These are phyloP conservation scores for Muscicapa comitata DNA, from an alignment of 2,797 vertebrate species.

Conservation along the genomic window DNA sequence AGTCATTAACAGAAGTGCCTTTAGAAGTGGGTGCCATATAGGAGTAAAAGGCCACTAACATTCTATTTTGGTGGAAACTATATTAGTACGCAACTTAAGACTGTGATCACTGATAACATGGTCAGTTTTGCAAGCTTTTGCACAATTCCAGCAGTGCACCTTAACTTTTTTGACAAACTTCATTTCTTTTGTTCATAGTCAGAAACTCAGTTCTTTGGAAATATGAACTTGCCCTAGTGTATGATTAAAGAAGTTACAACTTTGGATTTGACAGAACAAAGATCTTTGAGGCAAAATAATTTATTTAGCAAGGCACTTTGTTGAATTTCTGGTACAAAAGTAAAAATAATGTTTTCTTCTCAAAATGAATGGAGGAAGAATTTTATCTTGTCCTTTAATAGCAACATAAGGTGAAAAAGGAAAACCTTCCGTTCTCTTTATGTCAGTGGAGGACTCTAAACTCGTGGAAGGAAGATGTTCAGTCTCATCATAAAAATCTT, in stretches of 20 bases:
- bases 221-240: not conserved
- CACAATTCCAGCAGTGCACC: not conserved
- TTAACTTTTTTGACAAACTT: not conserved
- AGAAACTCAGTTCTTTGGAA: not conserved
- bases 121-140: not conserved
- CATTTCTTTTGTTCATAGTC: not conserved
- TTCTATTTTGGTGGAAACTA: not conserved
- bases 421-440: not conserved
- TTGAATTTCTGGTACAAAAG: not conserved
- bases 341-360: not conserved
- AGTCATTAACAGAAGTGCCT: constrained; percentile 38
- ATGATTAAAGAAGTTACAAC: not conserved
- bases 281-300: not conserved
- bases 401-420: not conserved
- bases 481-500: not conserved
- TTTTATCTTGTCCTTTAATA: not conserved
- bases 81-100: not conserved
- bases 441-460: not conserved
- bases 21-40: not conserved
- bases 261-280: not conserved
- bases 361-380: not conserved
- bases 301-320: not conserved
- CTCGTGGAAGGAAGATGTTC: not conserved
- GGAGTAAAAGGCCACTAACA: not conserved
- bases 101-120: not conserved